Evolutionary conservation across 2,888 invertebrate species (phyloP).

Genomic region (Craniophora ligustri): DNA sequence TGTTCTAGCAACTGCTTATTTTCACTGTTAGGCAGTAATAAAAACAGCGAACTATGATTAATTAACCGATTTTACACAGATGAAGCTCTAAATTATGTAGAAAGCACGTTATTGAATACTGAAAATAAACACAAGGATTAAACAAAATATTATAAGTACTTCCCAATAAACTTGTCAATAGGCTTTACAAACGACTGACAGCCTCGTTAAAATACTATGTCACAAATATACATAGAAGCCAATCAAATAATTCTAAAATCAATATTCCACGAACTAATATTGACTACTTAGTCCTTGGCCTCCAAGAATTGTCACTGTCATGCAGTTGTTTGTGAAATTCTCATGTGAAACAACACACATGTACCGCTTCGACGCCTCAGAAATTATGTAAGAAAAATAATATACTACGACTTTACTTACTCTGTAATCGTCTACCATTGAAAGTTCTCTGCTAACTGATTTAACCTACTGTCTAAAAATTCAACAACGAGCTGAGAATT

Average conservation of each 20-base stretch:
- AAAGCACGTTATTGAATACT: not conserved
- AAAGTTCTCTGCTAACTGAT: slow-evolving; percentile 13
- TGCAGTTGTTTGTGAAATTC: slow-evolving; percentile 38
- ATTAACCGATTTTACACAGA: slow-evolving; percentile 13
- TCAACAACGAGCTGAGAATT: slow-evolving; percentile 7
- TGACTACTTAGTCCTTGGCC: slow-evolving; percentile 22
- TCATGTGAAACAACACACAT: slow-evolving; percentile 42
- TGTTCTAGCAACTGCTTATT: slow-evolving; percentile 25
- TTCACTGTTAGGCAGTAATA: slow-evolving; percentile 19
- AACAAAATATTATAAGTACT: not conserved
- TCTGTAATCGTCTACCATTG: slow-evolving; percentile 25
- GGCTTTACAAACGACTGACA: no score
- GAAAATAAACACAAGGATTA: not conserved
- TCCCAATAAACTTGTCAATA: no score
- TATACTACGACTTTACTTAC: no score
- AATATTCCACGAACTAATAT: slow-evolving; percentile 27
- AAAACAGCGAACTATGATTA: slow-evolving; percentile 27
- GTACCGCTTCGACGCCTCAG: slow-evolving; percentile 22
- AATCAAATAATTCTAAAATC: slow-evolving; percentile 4
- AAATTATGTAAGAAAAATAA: no score
- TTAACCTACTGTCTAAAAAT: slow-evolving; percentile 14
- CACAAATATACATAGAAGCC: not conserved
- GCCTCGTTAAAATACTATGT: not conserved
- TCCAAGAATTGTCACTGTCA: slow-evolving; percentile 29
- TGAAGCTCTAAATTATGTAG: slow-evolving; percentile 3